Evolutionary conservation across 2,797 vertebrate species (phyloP).

Genomic region (Pseudochaenichthys georgianus): DNA sequence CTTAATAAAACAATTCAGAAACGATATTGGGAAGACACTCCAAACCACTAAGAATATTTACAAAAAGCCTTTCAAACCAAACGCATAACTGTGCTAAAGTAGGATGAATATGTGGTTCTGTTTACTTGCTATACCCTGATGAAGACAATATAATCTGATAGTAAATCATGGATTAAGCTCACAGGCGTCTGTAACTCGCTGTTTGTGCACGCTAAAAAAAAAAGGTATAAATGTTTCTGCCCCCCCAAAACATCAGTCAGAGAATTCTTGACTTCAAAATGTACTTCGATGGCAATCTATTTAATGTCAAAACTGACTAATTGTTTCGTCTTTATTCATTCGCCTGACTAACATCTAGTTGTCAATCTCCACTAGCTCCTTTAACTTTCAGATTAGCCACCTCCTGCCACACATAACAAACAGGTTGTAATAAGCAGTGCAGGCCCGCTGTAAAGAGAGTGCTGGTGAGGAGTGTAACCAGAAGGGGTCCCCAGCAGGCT

Average conservation of each 20-base stretch:
- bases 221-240: not conserved
- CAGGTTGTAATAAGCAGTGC: constrained; percentile 8
- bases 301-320: not conserved
- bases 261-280: too few relatives aligned
- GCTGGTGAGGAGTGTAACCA: constrained; percentile 65
- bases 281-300: too few relatives aligned
- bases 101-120: not conserved
- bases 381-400: not conserved
- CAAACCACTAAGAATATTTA: too few relatives aligned
- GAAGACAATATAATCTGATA: too few relatives aligned
- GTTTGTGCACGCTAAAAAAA: too few relatives aligned
- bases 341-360: not conserved
- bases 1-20: too few relatives aligned
- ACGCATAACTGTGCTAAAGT: not conserved
- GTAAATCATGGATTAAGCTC: too few relatives aligned
- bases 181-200: too few relatives aligned
- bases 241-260: not conserved
- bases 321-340: not conserved
- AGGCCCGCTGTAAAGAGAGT: constrained; percentile 26
- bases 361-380: not conserved
- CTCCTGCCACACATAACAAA: not conserved
- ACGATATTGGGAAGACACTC: too few relatives aligned
- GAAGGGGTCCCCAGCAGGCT: constrained; percentile 75
- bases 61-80: too few relatives aligned
- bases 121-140: not conserved